Evolutionary conservation across 2,888 invertebrate species (phyloP), one percentile per base, ranked within the genome.

Genomic region (Trisateles emortualis): DNA sequence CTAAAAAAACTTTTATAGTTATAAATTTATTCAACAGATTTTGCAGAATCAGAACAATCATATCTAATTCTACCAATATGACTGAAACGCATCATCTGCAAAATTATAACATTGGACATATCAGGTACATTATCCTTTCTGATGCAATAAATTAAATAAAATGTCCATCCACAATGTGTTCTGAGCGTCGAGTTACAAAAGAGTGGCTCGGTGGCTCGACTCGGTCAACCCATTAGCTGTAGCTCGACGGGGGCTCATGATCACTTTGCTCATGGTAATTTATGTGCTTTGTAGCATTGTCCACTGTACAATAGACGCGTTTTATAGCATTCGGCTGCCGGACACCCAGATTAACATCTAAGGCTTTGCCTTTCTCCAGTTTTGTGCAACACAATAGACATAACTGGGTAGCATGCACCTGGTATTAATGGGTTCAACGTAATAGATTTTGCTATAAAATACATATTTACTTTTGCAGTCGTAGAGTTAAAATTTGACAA

Each of bases 281-380:
- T 92, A 92, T 92, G 92, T 92, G 83, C 86, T 91, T 91, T 92
- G 92, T 90, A 74, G 84, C 83, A 77, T 91, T 92, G 90, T 92
- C 78, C 84, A 72, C 59, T 65, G 45, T 58, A 89, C 88, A 89
- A 89, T 83, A 59, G 81, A 46, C 69, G 64, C 83, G 87, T 89
- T 92, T 92, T 92, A 90, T 89, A 89, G 85, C 79, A 69, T 83
- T 86, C 82, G 80, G 83, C 87, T 89, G 90, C 92, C 83, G 92
- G 91, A 90, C 92, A 88, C 88, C 86, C 88, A 91, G 92, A 92
- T 92, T 90, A 92, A 86, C 87, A 90, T 92, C 91, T 82, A 88
- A 78, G 79, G 82, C 80, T 77, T 84, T 78, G 88, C 88, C 88
- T 91, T 92, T 92, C 92, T 85, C 88, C 83, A 82, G 86, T 88